These are phyloP conservation scores for Lerista edwardsae DNA, from an alignment of 2,797 vertebrate species.

Conservation along the genomic window DNA sequence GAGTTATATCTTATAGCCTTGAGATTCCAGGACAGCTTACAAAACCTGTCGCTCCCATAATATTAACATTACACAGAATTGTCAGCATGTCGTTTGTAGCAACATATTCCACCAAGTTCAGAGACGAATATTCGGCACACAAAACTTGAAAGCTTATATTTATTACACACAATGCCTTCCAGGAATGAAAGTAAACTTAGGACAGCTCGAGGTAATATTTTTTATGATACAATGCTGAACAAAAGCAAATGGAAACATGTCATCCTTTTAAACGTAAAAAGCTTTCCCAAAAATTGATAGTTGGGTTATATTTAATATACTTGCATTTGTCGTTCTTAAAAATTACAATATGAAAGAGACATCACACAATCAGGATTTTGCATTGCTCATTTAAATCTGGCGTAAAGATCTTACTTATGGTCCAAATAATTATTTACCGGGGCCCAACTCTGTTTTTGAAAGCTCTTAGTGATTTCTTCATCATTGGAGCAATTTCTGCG, in stretches of 20 bases:
- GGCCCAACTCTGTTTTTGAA: slow-evolving; percentile 82
- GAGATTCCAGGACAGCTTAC: too few relatives aligned
- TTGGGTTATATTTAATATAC: background rate
- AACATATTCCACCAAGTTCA: background rate
- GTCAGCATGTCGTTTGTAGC: too few relatives aligned
- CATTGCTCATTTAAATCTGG: background rate
- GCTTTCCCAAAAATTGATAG: background rate
- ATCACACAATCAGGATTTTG: background rate
- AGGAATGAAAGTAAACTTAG: background rate
- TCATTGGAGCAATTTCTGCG: slow-evolving; percentile 88
- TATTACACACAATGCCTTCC: background rate
- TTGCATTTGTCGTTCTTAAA: background rate
- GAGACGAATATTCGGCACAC: background rate
- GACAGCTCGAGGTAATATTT: background rate
- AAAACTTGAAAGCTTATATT: background rate
- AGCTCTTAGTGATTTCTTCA: slow-evolving; percentile 87
- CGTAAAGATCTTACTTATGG: background rate
- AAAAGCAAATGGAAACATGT: background rate
- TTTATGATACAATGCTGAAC: background rate
- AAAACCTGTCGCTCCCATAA: background rate
- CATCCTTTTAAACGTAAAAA: background rate
- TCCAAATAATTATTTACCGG: slow-evolving; percentile 66
- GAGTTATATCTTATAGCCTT: too few relatives aligned
- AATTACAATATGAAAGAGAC: background rate
- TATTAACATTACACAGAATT: background rate